Base-by-base conservation (phyloP, 2,797 vertebrate genomes). In the Onychomys arenicola region DNA sequence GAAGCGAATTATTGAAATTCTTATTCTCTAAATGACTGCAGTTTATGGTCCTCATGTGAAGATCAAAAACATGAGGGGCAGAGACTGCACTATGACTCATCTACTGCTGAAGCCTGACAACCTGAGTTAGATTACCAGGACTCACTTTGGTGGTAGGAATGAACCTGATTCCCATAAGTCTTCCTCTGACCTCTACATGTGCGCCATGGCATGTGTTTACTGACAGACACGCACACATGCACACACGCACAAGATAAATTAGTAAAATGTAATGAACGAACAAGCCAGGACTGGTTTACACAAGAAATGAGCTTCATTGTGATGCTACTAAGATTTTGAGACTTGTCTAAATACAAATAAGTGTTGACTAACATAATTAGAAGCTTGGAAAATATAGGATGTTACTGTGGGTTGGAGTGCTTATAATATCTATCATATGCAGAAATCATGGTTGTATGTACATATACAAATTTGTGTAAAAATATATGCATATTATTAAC, bases 271-370 rank as follows among this genome's bases (percentile, higher is more conserved):
- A 86, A 37, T 52, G 65, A 69, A 69, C 17, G 32, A 52, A 57
- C 55, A 55, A 1, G 2, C 40, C 17, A 32, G 85, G 49, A 17
- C 43, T 29, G 25, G 14, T 59, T 84, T 78, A 82, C 46, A 21
- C 25, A 12, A 91, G n/a, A 71, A 92, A 82, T 78, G 2, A 84
- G 57, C 29, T n/a, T 80, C 23, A 80, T 52, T 73, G 14, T 55
- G 46, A 84, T 59, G 17, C 21, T 89, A 90, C 32, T 46, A 34
- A 93, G 43, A 80, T 71, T 96, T 71, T 83, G 80, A 92, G 25
- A 93, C 93, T 86, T 55, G 73, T 91, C 34, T 69, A 21, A 69
- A 43, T 77, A 87, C 0, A 73, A 40, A 83, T 80, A 40, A 94
- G 3, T 76, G 21, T 67, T 75, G 91, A 69, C 65, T 92, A 94